A percentile compares a stretch with the other conserved stretches of the same genome.
Conservation (phyloP, 2,888 invertebrate genomes). For the Drosophila dives region DNA sequence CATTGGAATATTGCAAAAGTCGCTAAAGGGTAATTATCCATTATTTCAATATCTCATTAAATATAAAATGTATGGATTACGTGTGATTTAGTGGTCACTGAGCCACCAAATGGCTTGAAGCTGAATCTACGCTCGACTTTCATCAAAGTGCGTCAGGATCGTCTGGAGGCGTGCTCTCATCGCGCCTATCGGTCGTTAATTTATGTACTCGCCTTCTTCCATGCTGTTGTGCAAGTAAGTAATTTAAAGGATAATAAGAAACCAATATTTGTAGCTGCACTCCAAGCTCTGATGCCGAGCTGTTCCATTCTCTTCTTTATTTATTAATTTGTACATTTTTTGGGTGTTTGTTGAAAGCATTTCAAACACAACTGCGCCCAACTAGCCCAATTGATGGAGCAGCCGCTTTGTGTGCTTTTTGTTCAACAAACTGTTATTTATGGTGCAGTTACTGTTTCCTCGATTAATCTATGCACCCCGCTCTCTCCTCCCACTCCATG, state of each 20-base stretch:
- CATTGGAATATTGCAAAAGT: slow-evolving; percentile 94
- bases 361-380: slow-evolving; percentile 54
- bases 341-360: slow-evolving; percentile 62
- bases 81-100: slow-evolving; percentile 91
- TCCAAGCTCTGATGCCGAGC: slow-evolving; percentile 33
- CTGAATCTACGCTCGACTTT: slow-evolving; percentile 95
- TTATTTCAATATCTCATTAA: not conserved
- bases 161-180: slow-evolving; percentile 91
- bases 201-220: slow-evolving; percentile 96
- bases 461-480: slow-evolving; percentile 40
- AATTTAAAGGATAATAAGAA: slow-evolving; percentile 7
- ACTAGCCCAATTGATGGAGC: slow-evolving; percentile 59
- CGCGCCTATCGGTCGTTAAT: slow-evolving; percentile 92
- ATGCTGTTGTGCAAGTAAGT: slow-evolving; percentile 93
- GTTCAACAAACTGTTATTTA: slow-evolving; percentile 70
- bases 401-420: slow-evolving; percentile 31
- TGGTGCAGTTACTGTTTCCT: slow-evolving; percentile 39
- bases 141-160: slow-evolving; percentile 92
- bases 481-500: slow-evolving; percentile 1
- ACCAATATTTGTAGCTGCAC: slow-evolving; percentile 37
- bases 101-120: slow-evolving; percentile 96
- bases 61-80: not conserved
- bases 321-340: slow-evolving; percentile 75
- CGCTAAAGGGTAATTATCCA: slow-evolving; percentile 88
- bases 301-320: slow-evolving; percentile 61